Evolutionary conservation across 2,888 invertebrate species (phyloP).

Genomic region (Melieria picta): DNA sequence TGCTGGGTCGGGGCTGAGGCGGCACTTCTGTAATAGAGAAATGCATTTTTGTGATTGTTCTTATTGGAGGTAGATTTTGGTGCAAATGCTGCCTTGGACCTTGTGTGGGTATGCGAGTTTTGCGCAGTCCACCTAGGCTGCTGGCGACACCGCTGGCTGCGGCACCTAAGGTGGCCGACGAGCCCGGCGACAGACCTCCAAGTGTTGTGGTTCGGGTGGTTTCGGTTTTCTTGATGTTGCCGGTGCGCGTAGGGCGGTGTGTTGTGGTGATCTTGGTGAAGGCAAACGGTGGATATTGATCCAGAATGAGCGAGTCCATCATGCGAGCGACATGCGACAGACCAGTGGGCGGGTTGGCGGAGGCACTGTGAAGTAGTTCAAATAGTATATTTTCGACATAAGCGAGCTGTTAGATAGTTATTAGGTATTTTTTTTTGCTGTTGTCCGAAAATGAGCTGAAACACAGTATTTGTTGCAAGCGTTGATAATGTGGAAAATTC

Average conservation of each 20-base stretch:
- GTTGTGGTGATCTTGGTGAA: constrained; percentile 73
- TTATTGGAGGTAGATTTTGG: neutral
- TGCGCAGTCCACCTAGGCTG: constrained; percentile 52
- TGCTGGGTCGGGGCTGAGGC: constrained; percentile 63
- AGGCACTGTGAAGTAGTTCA: constrained; percentile 63
- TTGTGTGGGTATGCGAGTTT: constrained; percentile 65
- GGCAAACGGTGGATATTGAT: constrained; percentile 74
- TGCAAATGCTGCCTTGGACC: constrained; percentile 49
- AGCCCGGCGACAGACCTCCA: constrained; percentile 39
- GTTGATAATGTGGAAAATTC: too few species aligned
- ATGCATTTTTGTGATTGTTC: neutral
- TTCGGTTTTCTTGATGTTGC: constrained; percentile 53
- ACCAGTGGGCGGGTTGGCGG: constrained; percentile 68
- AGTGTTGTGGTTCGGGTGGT: constrained; percentile 46
- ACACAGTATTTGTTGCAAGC: too few species aligned
- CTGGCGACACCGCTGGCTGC: constrained; percentile 46
- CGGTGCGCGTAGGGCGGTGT: constrained; percentile 63
- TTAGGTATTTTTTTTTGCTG: too few species aligned
- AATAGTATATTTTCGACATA: neutral
- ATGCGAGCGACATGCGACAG: constrained; percentile 78
- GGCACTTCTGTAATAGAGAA: constrained; percentile 62
- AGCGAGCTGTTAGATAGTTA: too few species aligned
- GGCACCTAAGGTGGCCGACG: constrained; percentile 47
- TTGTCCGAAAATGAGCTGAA: neutral
- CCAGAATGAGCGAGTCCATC: constrained; percentile 78